A percentile compares a stretch with the other conserved stretches of the same genome.
Evolutionary conservation across 2,797 vertebrate genomes (phyloP).

Genomic region (Tinamus major): DNA sequence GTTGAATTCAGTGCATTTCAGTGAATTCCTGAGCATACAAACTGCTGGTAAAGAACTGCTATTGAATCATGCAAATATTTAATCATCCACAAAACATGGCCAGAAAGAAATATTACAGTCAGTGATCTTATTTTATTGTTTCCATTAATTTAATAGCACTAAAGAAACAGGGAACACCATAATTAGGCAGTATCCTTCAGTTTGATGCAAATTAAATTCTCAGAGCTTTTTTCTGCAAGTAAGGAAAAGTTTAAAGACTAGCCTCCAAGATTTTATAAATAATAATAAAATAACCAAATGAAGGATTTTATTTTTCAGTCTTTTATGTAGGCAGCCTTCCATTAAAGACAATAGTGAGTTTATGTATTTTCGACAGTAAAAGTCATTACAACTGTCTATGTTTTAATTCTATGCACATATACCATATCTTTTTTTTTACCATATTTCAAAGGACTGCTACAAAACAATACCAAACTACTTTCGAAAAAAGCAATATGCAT

Average conservation of each 20-base stretch:
- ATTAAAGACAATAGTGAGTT: background rate
- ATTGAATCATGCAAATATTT: conserved; percentile 67
- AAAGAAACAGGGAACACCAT: background rate
- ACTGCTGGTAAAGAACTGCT: conserved; percentile 35
- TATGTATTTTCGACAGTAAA: background rate
- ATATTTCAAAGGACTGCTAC: background rate
- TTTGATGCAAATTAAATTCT: conserved; percentile 27
- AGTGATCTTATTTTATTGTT: conserved; percentile 54
- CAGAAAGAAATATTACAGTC: conserved; percentile 49
- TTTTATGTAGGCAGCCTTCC: background rate
- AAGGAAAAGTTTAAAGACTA: conserved; percentile 27
- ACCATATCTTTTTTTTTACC: background rate
- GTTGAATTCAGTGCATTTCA: background rate
- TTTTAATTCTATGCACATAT: background rate
- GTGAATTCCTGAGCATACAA: conserved; percentile 22
- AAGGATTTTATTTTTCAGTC: background rate
- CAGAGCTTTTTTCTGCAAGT: conserved; percentile 27
- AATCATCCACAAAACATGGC: conserved; percentile 55
- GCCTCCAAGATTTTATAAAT: background rate
- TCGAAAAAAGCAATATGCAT: background rate
- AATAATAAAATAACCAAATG: background rate
- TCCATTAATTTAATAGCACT: conserved; percentile 25
- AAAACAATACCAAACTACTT: background rate
- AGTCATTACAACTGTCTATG: background rate
- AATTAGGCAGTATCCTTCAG: conserved; percentile 38